Base-by-base conservation (phyloP, 2,797 vertebrate genomes). In the Halcyon smyrnensis region DNA sequence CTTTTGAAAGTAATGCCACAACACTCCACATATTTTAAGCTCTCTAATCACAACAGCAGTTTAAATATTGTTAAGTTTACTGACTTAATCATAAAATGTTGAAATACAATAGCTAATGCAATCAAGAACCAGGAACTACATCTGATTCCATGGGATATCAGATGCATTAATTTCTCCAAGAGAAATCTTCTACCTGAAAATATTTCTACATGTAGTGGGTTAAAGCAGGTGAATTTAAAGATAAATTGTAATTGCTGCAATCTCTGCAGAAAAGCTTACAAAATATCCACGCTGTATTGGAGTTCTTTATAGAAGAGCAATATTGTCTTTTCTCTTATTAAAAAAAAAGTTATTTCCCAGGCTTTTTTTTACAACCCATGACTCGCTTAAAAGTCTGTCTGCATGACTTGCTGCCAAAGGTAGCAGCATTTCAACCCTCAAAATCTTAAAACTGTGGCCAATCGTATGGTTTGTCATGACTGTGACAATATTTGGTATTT, bases 61-160 rank as follows among this genome's bases (percentile, higher is more conserved):
- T 96, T 86, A 91, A 94, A 88, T 91, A 89, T 89, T 96, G 83
- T 87, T 71, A 81, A 88, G 82, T 96, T 96, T 96, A 91, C 94
- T 86, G 87, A 93, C 84, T 93, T 90, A 96, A 96, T 95, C 84
- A 93, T 84, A 89, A 94, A 93, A 89, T 95, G 92, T 97, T 96
- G 89, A 84, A 92, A 51, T 90, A 96, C 94, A 92, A 57, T 71
- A 78, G 70, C 46, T 83, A 92, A 80, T 45, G 78, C 89, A 96
- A 96, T 96, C 93, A 96, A 84, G 89, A 92, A 65, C 27, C 10
- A 56, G 71, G 73, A 91, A 92, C 69, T 87, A 57, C n/a, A 41
- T 79, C 74, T 79, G 70, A 87, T 70, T 80, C 70, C 9, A 3
- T 2, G 1, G 69, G 32, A 36, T 91, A 78, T 62, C 75, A 92